Evolutionary conservation across 2,888 invertebrate genomes (phyloP).

Genomic region (Diachrysia chrysitis): DNA sequence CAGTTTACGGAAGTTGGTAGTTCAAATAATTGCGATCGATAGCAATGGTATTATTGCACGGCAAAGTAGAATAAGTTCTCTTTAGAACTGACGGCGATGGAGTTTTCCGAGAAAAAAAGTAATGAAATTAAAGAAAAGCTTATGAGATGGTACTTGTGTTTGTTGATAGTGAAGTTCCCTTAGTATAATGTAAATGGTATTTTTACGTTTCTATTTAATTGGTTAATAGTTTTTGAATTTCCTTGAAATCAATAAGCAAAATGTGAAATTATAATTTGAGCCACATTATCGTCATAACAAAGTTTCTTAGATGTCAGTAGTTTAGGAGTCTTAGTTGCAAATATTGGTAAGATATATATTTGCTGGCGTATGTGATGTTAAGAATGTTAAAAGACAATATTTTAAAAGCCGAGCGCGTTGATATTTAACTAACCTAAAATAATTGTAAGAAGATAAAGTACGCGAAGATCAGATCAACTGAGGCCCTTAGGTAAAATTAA

Average conservation of each 20-base stretch:
- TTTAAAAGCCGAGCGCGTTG: too few species aligned
- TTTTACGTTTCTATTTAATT: background rate
- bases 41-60: slow-evolving; percentile 3
- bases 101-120: slow-evolving; percentile 1
- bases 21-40: slow-evolving; percentile 1
- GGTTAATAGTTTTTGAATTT: background rate
- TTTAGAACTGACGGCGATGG: background rate
- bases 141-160: background rate
- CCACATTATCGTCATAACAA: too few species aligned
- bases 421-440: too few species aligned
- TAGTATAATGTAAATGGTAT: background rate
- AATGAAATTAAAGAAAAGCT: background rate
- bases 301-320: too few species aligned
- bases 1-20: background rate
- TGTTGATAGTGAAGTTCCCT: background rate
- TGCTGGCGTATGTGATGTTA: too few species aligned
- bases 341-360: too few species aligned
- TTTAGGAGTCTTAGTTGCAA: too few species aligned
- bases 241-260: background rate
- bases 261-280: background rate
- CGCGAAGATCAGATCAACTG: too few species aligned
- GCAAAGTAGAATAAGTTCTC: slow-evolving; percentile 3
- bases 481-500: too few species aligned
- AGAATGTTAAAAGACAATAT: too few species aligned
- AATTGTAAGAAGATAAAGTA: too few species aligned